Evolutionary conservation across 2,888 invertebrate genomes (phyloP), one percentile per base, ranked within the genome.

Genomic region (Chalcis sispes): DNA sequence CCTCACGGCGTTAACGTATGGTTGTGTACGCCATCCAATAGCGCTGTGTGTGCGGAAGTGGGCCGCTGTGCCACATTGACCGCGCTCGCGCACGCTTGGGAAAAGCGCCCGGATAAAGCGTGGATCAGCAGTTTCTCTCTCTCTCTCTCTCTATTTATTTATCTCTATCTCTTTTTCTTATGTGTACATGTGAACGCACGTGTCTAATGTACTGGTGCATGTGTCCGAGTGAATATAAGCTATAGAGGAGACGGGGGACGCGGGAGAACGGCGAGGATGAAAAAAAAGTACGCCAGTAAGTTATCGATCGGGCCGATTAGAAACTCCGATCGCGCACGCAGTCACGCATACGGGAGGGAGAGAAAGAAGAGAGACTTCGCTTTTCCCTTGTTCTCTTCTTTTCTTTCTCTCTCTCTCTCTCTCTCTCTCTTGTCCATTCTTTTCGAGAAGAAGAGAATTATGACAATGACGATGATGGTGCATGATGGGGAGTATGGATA

Each of bases 61-160:
- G 85, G 79, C 79, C 85, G 76, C 56, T 84, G 85, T 85, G 82
- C 85, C n/a, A n/a, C n/a, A n/a, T n/a, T n/a, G n/a, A n/a, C n/a
- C n/a, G 72, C 85, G 83, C 84, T 85, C 70, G 42, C 46, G n/a
- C 20, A 50, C 70, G 71, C 76, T 58, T 62, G 70, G 70, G 72
- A 77, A 73, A 77, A 77, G 72, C 73, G 54, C 23, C 8, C 40
- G 40, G 72, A 66, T 72, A 59, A 52, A 27, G 32, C 36, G 18
- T 8, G 3, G 20, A 18, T 29, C 48, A 29, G 48, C n/a, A n/a
- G 23, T 52, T 50, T 36, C 36, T 65, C 65, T 52, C 52, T 64
- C 46, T 5, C 4, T 36, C 4, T 10, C 5, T 10, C 4, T 10
- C 4, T 7, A 36, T 36, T 7, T 36, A 36, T 36, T 7, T 10